Evolutionary conservation across 1,140 invertebrate species (phyloP).

Genomic region (Drosophila murphyi): DNA sequence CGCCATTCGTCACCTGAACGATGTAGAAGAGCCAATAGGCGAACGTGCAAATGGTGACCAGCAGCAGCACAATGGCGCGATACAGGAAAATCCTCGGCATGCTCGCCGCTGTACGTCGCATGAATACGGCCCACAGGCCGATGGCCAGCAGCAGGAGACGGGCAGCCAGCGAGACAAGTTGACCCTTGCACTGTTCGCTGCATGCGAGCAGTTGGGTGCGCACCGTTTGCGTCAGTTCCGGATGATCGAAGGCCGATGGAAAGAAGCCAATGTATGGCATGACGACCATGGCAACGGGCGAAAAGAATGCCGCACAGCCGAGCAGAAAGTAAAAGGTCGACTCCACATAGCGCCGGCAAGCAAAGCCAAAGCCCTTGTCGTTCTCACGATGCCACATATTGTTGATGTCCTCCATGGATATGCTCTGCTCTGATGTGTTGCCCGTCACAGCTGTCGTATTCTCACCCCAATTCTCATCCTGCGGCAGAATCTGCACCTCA

Average conservation of each 20-base stretch:
- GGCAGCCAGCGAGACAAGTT: constrained; percentile 95
- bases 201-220: constrained; percentile 87
- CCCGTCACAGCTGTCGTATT: constrained; percentile 98
- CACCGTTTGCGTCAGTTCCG: constrained; percentile 86
- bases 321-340: constrained; percentile 91
- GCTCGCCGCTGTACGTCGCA: constrained; percentile 91
- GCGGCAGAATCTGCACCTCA: constrained; percentile 96
- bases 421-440: constrained; percentile 97
- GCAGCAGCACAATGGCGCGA: constrained; percentile 92
- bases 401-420: constrained; percentile 95
- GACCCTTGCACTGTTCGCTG: constrained; percentile 92
- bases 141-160: constrained; percentile 95
- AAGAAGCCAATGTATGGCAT: constrained; percentile 95
- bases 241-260: constrained; percentile 86
- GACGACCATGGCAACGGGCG: constrained; percentile 97
- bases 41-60: constrained; percentile 96
- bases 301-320: constrained; percentile 93
- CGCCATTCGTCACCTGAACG: constrained; percentile 93
- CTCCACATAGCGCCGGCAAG: constrained; percentile 92
- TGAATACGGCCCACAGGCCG: constrained; percentile 95
- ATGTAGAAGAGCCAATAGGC: constrained; percentile 99
- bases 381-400: constrained; percentile 90
- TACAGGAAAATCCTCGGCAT: constrained; percentile 97
- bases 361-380: constrained; percentile 89
- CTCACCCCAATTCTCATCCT: constrained; percentile 99